A percentile compares a stretch with the other conserved stretches of the same genome.
phyloP scores from a whole-genome alignment of 2,888 invertebrate species.

The Odontomyia ornata region DNA sequence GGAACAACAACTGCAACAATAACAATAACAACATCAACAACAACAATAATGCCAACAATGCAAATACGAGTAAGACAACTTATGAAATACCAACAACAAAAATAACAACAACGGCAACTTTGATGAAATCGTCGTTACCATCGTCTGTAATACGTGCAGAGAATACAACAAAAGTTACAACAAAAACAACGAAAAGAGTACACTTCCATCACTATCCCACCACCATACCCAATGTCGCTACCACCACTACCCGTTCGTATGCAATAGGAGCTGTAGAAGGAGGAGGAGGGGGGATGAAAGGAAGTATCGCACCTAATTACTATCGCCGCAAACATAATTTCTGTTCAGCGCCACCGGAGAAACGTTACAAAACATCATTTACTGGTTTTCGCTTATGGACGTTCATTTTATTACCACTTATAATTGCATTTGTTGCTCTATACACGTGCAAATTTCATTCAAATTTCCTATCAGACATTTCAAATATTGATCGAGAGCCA shows the following conservation, averaged over 20 bases:
- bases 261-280: no score
- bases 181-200: slow-evolving; percentile 40
- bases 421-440: slow-evolving; percentile 46
- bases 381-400: slow-evolving; percentile 39
- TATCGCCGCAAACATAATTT: background rate
- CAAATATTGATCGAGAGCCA: background rate
- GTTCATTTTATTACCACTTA: slow-evolving; percentile 46
- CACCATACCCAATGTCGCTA: background rate
- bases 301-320: background rate
- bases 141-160: slow-evolving; percentile 20
- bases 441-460: slow-evolving; percentile 45
- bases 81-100: slow-evolving; percentile 39
- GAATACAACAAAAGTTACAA: slow-evolving; percentile 7
- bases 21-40: slow-evolving; percentile 43
- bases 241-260: background rate
- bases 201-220: slow-evolving; percentile 34
- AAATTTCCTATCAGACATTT: background rate
- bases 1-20: slow-evolving; percentile 34
- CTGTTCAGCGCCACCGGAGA: background rate
- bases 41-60: slow-evolving; percentile 22
- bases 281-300: no score
- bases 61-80: background rate
- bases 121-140: slow-evolving; percentile 32
- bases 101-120: slow-evolving; percentile 31
- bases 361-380: slow-evolving; percentile 20